These are phyloP conservation scores for Lasioglossum figueresi DNA, from an alignment of 2,888 invertebrate genomes.

Conservation along the genomic window DNA sequence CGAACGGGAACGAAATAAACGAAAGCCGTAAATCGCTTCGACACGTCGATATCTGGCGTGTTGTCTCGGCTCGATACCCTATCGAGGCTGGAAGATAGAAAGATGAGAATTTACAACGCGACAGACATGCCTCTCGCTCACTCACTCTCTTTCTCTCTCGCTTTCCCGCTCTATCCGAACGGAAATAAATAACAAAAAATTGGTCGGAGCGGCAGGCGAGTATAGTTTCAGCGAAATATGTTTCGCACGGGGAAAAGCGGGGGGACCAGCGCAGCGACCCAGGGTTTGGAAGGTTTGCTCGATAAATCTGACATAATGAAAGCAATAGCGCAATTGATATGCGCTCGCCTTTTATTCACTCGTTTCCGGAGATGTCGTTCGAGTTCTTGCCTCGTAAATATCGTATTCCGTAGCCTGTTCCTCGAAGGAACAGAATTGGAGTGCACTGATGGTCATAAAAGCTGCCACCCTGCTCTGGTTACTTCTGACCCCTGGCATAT, in stretches of 20 bases:
- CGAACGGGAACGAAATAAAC: slow-evolving; percentile 63
- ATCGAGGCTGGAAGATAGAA: slow-evolving; percentile 64
- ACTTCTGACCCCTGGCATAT: background rate
- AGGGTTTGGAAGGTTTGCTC: background rate
- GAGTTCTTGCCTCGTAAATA: background rate
- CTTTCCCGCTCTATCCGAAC: background rate
- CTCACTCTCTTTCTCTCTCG: background rate
- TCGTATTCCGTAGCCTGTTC: background rate
- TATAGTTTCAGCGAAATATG: slow-evolving; percentile 27
- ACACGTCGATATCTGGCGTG: slow-evolving; percentile 69
- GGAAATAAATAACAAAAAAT: slow-evolving; percentile 50
- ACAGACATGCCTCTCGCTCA: slow-evolving; percentile 9
- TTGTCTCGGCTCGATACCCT: slow-evolving; percentile 67
- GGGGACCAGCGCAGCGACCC: background rate
- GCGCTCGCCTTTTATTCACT: background rate
- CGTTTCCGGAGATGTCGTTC: background rate
- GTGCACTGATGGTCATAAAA: background rate
- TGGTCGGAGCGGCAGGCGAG: slow-evolving; percentile 17
- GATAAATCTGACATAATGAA: slow-evolving; percentile 23
- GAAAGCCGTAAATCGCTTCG: slow-evolving; percentile 67
- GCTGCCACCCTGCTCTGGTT: background rate
- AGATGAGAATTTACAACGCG: slow-evolving; percentile 71
- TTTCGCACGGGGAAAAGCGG: slow-evolving; percentile 8
- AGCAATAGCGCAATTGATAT: slow-evolving; percentile 13
- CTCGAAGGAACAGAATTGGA: background rate